Evolutionary conservation across 2,797 vertebrate species (phyloP), one percentile per base, ranked within the genome.

Genomic region (Enteromius mattozi): DNA sequence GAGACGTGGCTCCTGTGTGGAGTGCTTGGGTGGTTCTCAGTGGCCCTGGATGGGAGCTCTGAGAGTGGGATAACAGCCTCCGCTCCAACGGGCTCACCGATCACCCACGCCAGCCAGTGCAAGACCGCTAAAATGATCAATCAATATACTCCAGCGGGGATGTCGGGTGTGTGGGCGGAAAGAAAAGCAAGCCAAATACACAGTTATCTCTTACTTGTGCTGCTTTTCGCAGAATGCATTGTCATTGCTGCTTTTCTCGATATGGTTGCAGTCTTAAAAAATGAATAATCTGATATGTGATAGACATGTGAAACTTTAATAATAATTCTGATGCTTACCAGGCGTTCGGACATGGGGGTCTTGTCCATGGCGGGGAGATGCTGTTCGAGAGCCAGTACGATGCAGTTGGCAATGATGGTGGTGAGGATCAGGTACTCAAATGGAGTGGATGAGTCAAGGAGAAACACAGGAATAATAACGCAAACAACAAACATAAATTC

Each of bases 361-460:
- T 99, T 99, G 95, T 99, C 98, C 24, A 93, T 93, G 13, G 96
- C 97, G 0, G 98, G 98, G n/a, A 99, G 95, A 91, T 99, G 98
- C 89, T 99, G 98, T 88, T 99, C 98, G 95, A 99, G 93, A 30
- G 98, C 97, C 94, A 99, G 87, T 82, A 99, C 98, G 65, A 99
- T 99, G 90, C 98, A 99, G 94, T 99, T 99, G 93, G 98, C 98
- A 77, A 99, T 99, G 89, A 99, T 99, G 85, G 98, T 99, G 88
- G 98, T 96, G 90, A 99, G 94, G 93, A 99, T 99, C 98, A 99
- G 97, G 92, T 99, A 99, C 93, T 99, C 98, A 87, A 99, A 99
- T 69, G 98, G 98, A 97, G 98, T 99, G 94, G 63, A 86, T 71
- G 30, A 56, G 95, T 95, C 92, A 96, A 95, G 94, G 93, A 94